Percentiles rank a stretch among this genome's conserved stretches.
Conservation (phyloP, 2,888 invertebrate genomes). For the Globia sparganii region DNA sequence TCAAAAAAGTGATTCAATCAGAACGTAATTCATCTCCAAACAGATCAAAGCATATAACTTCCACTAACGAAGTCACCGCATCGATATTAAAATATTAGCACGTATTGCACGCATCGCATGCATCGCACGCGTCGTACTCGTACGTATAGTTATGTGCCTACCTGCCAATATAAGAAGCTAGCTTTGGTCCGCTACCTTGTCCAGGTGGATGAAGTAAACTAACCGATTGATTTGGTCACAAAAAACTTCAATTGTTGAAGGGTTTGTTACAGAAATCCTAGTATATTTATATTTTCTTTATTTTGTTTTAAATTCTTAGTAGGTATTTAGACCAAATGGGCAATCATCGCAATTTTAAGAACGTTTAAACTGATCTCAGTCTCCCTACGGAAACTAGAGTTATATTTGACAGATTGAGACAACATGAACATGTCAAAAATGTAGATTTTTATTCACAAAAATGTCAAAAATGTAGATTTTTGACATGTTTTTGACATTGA, state of each 20-base stretch:
- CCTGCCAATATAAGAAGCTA: neutral
- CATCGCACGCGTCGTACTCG: constrained; percentile 14
- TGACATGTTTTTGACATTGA: too few species aligned
- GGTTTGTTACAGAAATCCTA: neutral
- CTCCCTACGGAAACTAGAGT: too few species aligned
- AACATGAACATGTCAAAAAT: too few species aligned
- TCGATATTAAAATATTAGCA: constrained; percentile 64
- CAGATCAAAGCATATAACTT: constrained; percentile 62
- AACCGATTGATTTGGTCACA: neutral
- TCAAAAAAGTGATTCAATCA: constrained; percentile 59
- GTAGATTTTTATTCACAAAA: too few species aligned
- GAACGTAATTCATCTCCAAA: constrained; percentile 54
- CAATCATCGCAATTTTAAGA: too few species aligned
- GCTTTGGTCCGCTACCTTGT: neutral
- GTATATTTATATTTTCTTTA: neutral
- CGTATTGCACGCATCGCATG: constrained; percentile 34
- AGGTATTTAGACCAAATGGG: neutral
- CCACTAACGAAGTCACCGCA: constrained; percentile 60
- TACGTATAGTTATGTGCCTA: neutral
- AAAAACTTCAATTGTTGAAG: neutral
- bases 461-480: too few species aligned
- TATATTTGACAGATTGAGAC: too few species aligned
- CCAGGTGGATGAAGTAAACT: neutral
- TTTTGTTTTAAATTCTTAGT: neutral
- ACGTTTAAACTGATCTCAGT: too few species aligned